These are phyloP conservation scores for Pygmarrhopalites habei DNA, from an alignment of 1,140 invertebrate genomes.

Conservation along the genomic window DNA sequence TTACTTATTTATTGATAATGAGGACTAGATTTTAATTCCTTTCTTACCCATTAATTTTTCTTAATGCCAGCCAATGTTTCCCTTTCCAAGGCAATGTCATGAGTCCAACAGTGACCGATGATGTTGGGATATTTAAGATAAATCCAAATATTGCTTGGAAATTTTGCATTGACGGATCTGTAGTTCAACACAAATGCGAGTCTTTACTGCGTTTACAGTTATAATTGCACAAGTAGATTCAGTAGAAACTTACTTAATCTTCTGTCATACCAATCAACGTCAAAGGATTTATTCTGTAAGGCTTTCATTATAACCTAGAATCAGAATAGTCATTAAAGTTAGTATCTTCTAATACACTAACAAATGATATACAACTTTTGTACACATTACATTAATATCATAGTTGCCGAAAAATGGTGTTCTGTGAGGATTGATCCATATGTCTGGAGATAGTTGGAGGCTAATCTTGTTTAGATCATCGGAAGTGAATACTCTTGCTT, in stretches of 20 bases:
- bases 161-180: neutral
- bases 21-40: neutral
- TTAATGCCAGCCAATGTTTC: conserved; percentile 1
- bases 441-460: neutral
- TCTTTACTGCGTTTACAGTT: neutral
- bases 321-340: too few species aligned
- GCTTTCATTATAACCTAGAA: too few species aligned
- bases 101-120: neutral
- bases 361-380: too few species aligned
- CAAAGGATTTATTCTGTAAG: neutral
- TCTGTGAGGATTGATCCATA: conserved; percentile 5
- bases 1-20: neutral
- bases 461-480: conserved; percentile 1
- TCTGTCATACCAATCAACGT: conserved; percentile 7
- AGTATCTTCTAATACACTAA: too few species aligned
- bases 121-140: conserved; percentile 7
- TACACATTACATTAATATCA: conserved; percentile 4
- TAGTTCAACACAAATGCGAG: neutral
- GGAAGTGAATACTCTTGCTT: neutral
- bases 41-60: conserved; percentile 12
- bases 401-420: conserved; percentile 8
- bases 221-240: neutral
- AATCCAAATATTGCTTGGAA: conserved; percentile 4
- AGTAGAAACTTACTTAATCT: neutral
- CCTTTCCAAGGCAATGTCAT: conserved; percentile 1